Conservation (phyloP, 64 coral and sea anemone genomes). For the Pachyseris speciosa region DNA sequence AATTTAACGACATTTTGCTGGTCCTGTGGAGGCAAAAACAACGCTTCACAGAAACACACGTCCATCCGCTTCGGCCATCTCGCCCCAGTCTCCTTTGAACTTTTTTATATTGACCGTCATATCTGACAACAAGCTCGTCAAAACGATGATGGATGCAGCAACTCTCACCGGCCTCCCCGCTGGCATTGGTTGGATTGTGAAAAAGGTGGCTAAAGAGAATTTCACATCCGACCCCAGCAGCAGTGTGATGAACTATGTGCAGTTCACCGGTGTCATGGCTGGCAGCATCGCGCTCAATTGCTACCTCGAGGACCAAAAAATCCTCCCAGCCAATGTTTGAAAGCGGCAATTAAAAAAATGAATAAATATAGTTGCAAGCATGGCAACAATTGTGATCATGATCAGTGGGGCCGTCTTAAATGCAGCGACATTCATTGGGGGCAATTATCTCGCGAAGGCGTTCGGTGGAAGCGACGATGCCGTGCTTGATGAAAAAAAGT, state of each 20-base stretch:
- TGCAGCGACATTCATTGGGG: slow-evolving; percentile 38
- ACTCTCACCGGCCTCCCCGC: slow-evolving; percentile 5
- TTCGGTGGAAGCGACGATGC: not conserved
- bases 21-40: no score
- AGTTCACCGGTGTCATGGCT: not conserved
- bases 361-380: not conserved
- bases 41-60: no score
- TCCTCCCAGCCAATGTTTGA: not conserved
- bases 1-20: no score
- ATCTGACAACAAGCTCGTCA: slow-evolving; percentile 34
- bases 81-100: no score
- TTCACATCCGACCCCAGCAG: not conserved
- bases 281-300: not conserved
- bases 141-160: not conserved
- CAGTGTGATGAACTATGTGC: slow-evolving; percentile 9
- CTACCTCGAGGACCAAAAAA: slow-evolving; percentile 23
- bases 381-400: slow-evolving; percentile 46
- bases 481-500: not conserved
- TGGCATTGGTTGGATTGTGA: slow-evolving; percentile 13
- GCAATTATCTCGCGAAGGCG: slow-evolving; percentile 35
- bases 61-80: no score
- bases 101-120: no score
- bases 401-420: slow-evolving; percentile 37
- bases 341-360: no score
- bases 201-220: slow-evolving; percentile 2